Conservation (phyloP, 2,797 vertebrate species). For the Valencia hispanica region DNA sequence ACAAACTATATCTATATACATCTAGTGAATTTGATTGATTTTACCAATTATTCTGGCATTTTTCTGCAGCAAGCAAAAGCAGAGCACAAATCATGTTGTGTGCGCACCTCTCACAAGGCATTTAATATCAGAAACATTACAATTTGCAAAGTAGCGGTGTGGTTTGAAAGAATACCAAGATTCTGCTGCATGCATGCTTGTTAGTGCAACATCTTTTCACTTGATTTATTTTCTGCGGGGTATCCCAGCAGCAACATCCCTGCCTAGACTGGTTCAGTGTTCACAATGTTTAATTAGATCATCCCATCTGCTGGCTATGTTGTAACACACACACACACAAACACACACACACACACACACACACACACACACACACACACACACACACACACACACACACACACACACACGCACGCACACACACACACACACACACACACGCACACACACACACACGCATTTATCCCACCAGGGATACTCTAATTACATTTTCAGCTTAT, state of each 20-base stretch:
- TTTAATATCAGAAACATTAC: not conserved
- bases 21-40: too few species aligned
- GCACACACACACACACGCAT: slow-evolving; percentile 2
- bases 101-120: not conserved
- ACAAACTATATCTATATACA: too few species aligned
- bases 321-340: slow-evolving; percentile 6
- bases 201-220: slow-evolving; percentile 8
- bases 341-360: slow-evolving; percentile 4
- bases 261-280: not conserved
- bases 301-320: slow-evolving; percentile 9
- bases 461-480: slow-evolving; percentile 7
- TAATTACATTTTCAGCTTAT: slow-evolving; percentile 13
- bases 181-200: not conserved
- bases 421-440: slow-evolving; percentile 2
- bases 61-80: not conserved
- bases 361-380: slow-evolving; percentile 1
- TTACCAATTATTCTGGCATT: not conserved
- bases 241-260: slow-evolving; percentile 24
- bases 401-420: slow-evolving; percentile 4
- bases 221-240: not conserved
- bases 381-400: slow-evolving; percentile 9
- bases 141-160: not conserved
- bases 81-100: not conserved
- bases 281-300: slow-evolving; percentile 31
- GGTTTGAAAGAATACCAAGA: not conserved